Evolutionary conservation across 2,888 invertebrate genomes (phyloP), one percentile per base, ranked within the genome.

Genomic region (Acrobasis repandana): DNA sequence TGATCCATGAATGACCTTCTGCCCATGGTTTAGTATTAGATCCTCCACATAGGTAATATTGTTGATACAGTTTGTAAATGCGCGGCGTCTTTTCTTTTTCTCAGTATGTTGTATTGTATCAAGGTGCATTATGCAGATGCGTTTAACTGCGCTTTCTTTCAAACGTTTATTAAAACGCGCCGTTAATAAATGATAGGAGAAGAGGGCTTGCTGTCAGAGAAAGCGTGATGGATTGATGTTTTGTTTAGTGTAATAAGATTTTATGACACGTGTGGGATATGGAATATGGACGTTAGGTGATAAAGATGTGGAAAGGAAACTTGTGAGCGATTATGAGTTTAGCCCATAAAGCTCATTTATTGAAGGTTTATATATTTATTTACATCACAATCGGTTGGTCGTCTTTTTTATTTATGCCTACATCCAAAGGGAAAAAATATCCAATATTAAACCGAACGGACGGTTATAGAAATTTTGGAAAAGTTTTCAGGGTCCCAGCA

Each of bases 61-160:
- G n/a, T n/a, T n/a, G n/a, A n/a, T 5, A 43, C 14, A 18, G 20
- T 20, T 49, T 18, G 20, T 18, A 18, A 20, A 11, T 18, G 20
- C 28, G 33, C 2, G 16, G 38, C 38, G 54, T 36, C 60, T 60
- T 48, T 43, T 20, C 48, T 54, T 47, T 60, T 60, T 54, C 20
- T 4, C 33, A 33, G 43, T 15, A 43, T 33, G 33, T 52, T 54
- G 48, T 20, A 60, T 54, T 54, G 36, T 16, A 54, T 69, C 62
- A 52, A 59, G 46, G 43, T 65, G 73, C 74, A 76, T 78, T 74
- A 77, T 78, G 75, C 74, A 70, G 73, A 75, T 80, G 76, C 75
- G 67, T 73, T 76, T 77, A 76, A 77, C 76, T 80, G 81, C 79
- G 81, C 80, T 85, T 84, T 83, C 82, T 82, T 85, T 79, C 74